Conservation (phyloP, 2,113 vertebrate genomes). For the Ictalurus punctatus region DNA sequence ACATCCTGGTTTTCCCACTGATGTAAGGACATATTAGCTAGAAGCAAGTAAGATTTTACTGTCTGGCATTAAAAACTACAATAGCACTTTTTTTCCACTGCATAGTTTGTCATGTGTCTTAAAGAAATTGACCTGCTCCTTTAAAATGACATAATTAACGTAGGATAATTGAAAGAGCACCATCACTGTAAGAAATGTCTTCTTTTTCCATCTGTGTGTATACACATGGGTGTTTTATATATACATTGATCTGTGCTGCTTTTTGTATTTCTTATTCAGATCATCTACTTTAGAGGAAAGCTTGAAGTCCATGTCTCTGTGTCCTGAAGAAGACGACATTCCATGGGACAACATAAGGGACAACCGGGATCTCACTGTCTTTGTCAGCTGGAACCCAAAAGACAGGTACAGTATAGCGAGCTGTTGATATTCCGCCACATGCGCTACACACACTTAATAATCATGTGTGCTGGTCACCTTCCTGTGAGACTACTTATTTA, state of each 20-base stretch:
- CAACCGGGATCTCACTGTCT: constrained; percentile 92
- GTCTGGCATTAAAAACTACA: neutral
- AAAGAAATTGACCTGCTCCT: too few relatives aligned
- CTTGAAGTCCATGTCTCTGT: constrained; percentile 92
- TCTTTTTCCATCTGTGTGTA: neutral
- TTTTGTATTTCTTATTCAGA: constrained; percentile 63
- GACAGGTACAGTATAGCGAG: constrained; percentile 72
- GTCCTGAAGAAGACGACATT: constrained; percentile 94
- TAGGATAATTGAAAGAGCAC: neutral
- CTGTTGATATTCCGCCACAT: neutral
- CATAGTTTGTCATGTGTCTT: neutral
- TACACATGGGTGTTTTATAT: neutral
- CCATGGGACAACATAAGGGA: constrained; percentile 91
- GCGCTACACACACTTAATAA: neutral
- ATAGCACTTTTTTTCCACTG: neutral
- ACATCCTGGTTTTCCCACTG: neutral
- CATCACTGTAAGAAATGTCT: neutral
- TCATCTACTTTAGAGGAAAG: constrained; percentile 91
- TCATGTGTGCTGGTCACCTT: neutral
- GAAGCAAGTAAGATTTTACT: neutral
- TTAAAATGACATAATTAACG: neutral
- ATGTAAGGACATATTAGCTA: neutral
- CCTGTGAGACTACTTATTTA: neutral
- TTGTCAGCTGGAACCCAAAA: constrained; percentile 92
- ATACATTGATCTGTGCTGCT: neutral